phyloP scores from a whole-genome alignment of 2,888 invertebrate genomes.

The Lampropteryx suffumata region DNA sequence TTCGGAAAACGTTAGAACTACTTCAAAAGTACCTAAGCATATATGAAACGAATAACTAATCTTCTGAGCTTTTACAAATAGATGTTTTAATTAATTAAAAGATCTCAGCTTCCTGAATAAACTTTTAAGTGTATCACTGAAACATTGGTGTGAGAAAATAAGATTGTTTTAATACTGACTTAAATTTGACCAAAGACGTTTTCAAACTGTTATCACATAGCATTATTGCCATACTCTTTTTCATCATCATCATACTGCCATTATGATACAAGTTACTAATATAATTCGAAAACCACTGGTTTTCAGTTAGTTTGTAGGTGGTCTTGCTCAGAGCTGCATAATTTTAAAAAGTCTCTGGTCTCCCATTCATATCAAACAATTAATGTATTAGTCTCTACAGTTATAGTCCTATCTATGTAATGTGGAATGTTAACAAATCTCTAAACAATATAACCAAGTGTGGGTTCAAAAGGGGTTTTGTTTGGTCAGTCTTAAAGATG shows the following conservation, averaged over 20 bases:
- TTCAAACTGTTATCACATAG: background rate
- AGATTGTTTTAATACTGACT: constrained; percentile 49
- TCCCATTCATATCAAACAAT: constrained; percentile 16
- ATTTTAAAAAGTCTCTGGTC: constrained; percentile 2
- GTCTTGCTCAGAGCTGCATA: too few relatives aligned
- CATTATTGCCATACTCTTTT: too few relatives aligned
- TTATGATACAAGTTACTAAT: too few relatives aligned
- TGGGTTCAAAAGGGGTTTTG: constrained; percentile 26
- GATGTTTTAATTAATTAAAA: too few relatives aligned
- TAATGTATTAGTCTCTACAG: constrained; percentile 28
- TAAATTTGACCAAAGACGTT: constrained; percentile 28
- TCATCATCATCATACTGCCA: too few relatives aligned
- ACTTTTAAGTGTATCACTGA: background rate
- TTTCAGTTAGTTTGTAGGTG: too few relatives aligned
- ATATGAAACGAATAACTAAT: too few relatives aligned
- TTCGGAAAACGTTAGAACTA: too few relatives aligned
- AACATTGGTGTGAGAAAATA: constrained; percentile 37
- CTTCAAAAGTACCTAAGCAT: too few relatives aligned
- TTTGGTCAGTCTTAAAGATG: constrained; percentile 44
- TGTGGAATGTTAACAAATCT: constrained; percentile 58
- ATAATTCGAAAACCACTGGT: too few relatives aligned
- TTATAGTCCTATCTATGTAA: constrained; percentile 34
- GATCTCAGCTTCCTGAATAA: background rate
- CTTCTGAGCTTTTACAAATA: too few relatives aligned
- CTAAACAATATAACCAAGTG: constrained; percentile 34